These are phyloP conservation scores for Pseudomyrmex cubaensis DNA, from an alignment of 1,140 invertebrate species.

Conservation along the genomic window DNA sequence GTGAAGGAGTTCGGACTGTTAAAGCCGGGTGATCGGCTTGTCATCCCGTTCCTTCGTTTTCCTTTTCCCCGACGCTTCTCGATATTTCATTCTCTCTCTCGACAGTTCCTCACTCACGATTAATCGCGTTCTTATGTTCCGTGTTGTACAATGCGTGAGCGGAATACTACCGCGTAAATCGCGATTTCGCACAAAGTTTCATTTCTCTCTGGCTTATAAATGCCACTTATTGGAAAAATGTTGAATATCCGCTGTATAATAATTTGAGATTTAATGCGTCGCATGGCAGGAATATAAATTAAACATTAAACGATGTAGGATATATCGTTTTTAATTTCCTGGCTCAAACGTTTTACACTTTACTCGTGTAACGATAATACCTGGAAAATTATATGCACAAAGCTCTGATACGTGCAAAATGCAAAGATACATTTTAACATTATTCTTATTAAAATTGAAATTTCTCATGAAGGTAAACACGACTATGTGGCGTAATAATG, in stretches of 20 bases:
- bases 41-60: constrained; percentile 38
- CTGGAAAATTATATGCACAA: constrained; percentile 14
- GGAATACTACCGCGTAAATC: constrained; percentile 31
- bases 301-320: constrained; percentile 27
- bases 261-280: constrained; percentile 44
- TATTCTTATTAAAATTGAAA: constrained; percentile 1
- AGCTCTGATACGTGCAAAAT: background rate
- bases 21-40: constrained; percentile 65
- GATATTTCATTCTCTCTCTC: constrained; percentile 34
- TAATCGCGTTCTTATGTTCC: constrained; percentile 36
- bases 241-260: constrained; percentile 39
- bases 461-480: constrained; percentile 5
- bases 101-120: constrained; percentile 19
- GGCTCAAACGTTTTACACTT: constrained; percentile 2
- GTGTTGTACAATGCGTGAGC: constrained; percentile 37
- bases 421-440: constrained; percentile 6
- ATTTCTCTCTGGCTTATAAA: constrained; percentile 36
- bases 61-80: background rate
- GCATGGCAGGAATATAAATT: constrained; percentile 31
- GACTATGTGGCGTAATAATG: background rate
- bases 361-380: background rate
- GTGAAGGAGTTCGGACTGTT: constrained; percentile 60
- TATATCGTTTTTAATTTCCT: constrained; percentile 46
- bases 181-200: background rate
- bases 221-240: constrained; percentile 45